Conservation (phyloP, 2,888 invertebrate genomes). For the Hypomecis atomaria region DNA sequence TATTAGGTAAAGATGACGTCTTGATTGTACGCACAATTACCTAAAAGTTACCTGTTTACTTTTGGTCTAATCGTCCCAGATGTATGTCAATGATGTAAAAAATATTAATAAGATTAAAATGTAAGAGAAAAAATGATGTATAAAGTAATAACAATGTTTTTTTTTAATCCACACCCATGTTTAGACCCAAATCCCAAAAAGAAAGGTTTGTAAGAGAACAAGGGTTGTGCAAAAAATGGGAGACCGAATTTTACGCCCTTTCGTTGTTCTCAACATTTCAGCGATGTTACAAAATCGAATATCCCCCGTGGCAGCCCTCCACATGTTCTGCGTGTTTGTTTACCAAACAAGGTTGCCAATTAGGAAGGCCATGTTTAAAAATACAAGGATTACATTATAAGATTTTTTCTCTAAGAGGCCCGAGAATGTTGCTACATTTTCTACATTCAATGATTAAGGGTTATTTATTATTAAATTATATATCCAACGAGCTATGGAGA, state of each 20-base stretch:
- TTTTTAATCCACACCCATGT: not conserved
- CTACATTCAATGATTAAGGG: not conserved
- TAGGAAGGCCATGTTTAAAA: conserved; percentile 23
- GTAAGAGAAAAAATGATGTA: too few relatives aligned
- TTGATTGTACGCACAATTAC: too few relatives aligned
- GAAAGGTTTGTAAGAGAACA: not conserved
- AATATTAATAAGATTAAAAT: too few relatives aligned
- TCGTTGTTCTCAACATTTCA: conserved; percentile 22
- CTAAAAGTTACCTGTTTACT: too few relatives aligned
- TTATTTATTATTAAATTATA: not conserved
- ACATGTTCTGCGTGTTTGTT: conserved; percentile 43
- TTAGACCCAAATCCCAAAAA: not conserved
- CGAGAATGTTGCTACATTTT: not conserved
- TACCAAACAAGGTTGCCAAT: conserved; percentile 34
- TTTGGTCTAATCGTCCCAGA: too few relatives aligned
- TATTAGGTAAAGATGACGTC: too few relatives aligned
- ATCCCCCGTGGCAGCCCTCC: conserved; percentile 29
- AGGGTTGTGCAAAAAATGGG: conserved; percentile 4
- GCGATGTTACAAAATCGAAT: conserved; percentile 20
- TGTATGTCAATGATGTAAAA: too few relatives aligned
- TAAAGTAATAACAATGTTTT: too few relatives aligned
- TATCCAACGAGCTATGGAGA: too few relatives aligned
- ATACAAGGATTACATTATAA: conserved; percentile 5
- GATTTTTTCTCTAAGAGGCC: not conserved
- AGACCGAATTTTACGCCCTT: conserved; percentile 24